A percentile compares a stretch with the other conserved stretches of the same genome.
Evolutionary conservation across 2,113 vertebrate genomes (phyloP).

Genomic region (Sinocyclocheilus anophthalmus): DNA sequence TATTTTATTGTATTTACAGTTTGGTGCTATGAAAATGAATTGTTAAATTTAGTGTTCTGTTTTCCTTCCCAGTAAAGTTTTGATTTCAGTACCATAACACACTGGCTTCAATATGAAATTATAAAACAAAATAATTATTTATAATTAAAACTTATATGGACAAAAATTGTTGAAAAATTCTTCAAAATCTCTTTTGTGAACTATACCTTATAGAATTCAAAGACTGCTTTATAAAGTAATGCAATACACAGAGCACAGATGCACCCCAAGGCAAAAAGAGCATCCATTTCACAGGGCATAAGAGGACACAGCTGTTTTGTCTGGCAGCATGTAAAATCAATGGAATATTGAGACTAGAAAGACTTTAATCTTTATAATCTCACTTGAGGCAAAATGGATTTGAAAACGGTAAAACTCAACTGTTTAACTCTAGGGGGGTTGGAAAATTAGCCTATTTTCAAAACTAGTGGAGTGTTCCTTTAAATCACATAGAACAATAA

Average conservation of each 20-base stretch:
- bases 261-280: background rate
- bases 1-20: no score
- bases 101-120: background rate
- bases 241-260: background rate
- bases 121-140: no score
- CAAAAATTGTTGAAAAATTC: background rate
- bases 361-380: constrained; percentile 25
- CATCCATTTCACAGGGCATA: background rate
- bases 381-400: background rate
- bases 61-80: background rate
- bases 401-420: no score
- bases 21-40: background rate
- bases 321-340: constrained; percentile 3
- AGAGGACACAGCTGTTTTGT: constrained; percentile 2
- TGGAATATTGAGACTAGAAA: background rate
- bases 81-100: background rate
- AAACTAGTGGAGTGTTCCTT: no score
- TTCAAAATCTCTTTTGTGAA: background rate
- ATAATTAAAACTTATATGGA: background rate
- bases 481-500: no score
- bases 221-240: background rate
- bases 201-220: background rate
- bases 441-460: no score
- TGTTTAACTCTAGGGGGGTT: no score
- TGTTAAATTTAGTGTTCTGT: background rate